phyloP scores from a whole-genome alignment of 2,113 vertebrate genomes.

The Promerops cafer region DNA sequence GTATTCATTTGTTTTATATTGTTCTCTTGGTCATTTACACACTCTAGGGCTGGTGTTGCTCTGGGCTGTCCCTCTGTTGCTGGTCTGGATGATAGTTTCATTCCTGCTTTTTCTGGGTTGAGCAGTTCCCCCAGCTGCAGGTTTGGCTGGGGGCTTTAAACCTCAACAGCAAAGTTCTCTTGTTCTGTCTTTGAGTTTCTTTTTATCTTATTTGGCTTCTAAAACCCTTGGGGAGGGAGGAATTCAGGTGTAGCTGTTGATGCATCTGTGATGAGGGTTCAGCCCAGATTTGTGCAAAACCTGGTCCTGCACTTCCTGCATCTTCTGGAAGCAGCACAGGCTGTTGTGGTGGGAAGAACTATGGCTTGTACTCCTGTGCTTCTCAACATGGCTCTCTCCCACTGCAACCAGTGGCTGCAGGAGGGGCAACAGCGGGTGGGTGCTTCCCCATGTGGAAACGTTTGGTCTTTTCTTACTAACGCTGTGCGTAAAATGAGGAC shows the following conservation, averaged over 20 bases:
- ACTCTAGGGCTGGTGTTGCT: background rate
- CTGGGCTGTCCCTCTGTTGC: background rate
- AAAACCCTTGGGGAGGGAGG: background rate
- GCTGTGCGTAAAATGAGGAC: background rate
- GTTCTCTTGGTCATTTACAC: background rate
- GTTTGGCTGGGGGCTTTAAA: background rate
- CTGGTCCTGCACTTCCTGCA: background rate
- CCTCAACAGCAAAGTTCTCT: background rate
- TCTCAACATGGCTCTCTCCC: rapidly evolving
- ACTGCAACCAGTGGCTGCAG: background rate
- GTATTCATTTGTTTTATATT: background rate
- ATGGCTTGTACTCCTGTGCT: background rate
- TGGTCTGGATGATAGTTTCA: background rate
- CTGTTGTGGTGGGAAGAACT: background rate
- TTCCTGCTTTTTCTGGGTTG: background rate
- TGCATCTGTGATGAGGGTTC: background rate
- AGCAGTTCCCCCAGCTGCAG: background rate
- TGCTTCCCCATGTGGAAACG: rapidly evolving
- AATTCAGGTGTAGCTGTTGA: background rate
- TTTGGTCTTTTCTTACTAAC: background rate
- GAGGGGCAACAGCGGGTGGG: rapidly evolving
- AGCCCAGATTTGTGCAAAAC: background rate
- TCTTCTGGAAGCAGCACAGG: background rate
- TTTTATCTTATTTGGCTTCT: background rate
- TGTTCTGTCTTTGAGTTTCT: background rate